These are phyloP conservation scores for Meteorus colon DNA, from an alignment of 2,888 invertebrate species.

Conservation along the genomic window DNA sequence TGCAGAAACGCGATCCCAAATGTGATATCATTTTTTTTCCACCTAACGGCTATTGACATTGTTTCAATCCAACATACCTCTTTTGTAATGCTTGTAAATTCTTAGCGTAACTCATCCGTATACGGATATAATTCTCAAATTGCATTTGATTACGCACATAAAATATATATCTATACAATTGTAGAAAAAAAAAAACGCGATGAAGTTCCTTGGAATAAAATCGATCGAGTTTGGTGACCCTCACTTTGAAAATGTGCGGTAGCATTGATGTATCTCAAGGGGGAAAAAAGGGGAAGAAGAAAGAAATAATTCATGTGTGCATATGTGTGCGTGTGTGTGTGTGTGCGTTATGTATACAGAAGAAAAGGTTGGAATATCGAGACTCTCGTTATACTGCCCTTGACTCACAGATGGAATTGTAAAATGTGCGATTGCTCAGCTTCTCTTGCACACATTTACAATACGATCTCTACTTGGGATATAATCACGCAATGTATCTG, in stretches of 20 bases:
- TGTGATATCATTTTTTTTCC: not conserved
- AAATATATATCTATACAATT: not conserved
- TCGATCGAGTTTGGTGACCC: too few relatives aligned
- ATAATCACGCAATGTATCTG: constrained; percentile 34
- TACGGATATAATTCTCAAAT: not conserved
- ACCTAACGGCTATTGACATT: not conserved
- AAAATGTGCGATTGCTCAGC: constrained; percentile 21
- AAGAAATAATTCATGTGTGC: constrained; percentile 7
- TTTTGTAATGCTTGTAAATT: not conserved
- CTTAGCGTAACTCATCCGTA: not conserved
- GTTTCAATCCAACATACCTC: not conserved
- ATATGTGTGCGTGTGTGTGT: not conserved
- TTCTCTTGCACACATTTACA: constrained; percentile 9
- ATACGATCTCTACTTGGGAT: not conserved
- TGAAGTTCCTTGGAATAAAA: constrained; percentile 1
- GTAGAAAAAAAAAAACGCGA: not conserved
- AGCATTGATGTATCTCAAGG: too few relatives aligned
- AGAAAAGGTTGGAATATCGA: constrained; percentile 20
- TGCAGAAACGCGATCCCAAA: not conserved
- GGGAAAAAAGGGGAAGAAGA: not conserved
- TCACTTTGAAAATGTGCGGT: too few relatives aligned
- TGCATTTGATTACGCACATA: not conserved
- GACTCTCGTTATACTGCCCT: constrained; percentile 28
- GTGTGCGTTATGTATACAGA: not conserved
- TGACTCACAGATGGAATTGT: constrained; percentile 31